Evolutionary conservation across 2,113 vertebrate species (phyloP), one percentile per base, ranked within the genome.

Genomic region (Dascyllus trimaculatus): DNA sequence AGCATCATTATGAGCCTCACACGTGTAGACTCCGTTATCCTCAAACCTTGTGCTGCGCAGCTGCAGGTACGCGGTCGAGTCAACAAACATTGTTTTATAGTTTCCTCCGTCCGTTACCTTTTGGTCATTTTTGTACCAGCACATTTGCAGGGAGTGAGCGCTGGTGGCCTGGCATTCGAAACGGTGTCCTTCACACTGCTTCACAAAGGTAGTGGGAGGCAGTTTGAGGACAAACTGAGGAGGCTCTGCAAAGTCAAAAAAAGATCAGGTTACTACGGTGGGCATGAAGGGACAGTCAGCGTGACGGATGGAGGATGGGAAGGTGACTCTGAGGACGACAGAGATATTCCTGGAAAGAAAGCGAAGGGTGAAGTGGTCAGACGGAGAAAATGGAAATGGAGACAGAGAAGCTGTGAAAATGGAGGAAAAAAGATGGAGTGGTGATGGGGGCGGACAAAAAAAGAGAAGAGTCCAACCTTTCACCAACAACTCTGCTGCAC

Each of bases 1-100:
- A n/a, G 97, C 98, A 25, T 95, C 95, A 75, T 99, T 99, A n/a
- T 92, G 93, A 83, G 94, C 97, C 94, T 98, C 97, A 88, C 97
- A 98, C 60, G 97, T 97, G 89, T 98, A 99, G 83, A 97, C 96
- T 15, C 96, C 97, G 0, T 93, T 95, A 45, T 99, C 97, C 11
- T 96, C 95, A 60, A 90, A 93, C 61, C 78, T 87, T 3, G 96
- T 92, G 48, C 84, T 89, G 69, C 67, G 92, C 86, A 99, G 95
- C 92, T 99, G 96, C 67, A 99, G 93, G 82, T 96, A 93, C 0
- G 96, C 96, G 73, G 95, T 82, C 1, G 95, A 96, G 78, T 96
- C 96, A 40, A 95, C 94, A 85, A 97, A 97, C 38, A 94, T 94
- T 61, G 92, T 95, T 84, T 87, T 96, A 87, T 94, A 95, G 89